phyloP scores from a whole-genome alignment of 2,888 invertebrate genomes.

The Norana najaformis region DNA sequence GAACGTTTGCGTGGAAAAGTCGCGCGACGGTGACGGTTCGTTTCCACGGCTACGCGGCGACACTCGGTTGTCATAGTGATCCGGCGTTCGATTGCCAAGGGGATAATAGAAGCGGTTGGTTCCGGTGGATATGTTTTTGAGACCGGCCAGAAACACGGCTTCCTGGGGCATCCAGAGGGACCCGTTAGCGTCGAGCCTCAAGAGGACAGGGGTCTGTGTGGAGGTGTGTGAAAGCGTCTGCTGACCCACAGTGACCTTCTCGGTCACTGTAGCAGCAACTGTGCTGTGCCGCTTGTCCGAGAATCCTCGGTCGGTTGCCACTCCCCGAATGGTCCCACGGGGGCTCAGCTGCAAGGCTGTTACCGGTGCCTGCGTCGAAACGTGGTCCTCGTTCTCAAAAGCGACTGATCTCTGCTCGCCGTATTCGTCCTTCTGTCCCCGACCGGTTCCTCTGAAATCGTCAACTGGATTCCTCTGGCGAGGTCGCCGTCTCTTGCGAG shows the following conservation, averaged over 20 bases:
- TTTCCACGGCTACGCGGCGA: neutral
- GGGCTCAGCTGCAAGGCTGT: neutral
- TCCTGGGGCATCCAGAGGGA: neutral
- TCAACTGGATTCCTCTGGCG: conserved; percentile 14
- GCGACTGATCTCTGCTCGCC: neutral
- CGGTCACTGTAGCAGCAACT: neutral
- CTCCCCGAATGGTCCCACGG: neutral
- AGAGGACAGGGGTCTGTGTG: conserved; percentile 15
- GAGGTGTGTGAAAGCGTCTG: neutral
- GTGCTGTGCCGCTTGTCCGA: neutral
- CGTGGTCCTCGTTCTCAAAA: neutral
- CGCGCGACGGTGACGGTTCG: neutral
- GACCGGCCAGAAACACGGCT: neutral
- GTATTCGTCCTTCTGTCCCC: neutral
- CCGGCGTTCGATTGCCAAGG: neutral
- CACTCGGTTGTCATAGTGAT: neutral
- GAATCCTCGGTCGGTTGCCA: neutral
- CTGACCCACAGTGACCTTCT: neutral
- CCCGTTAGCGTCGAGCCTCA: neutral
- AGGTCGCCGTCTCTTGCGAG: neutral
- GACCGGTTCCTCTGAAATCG: neutral
- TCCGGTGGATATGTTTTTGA: conserved; percentile 8
- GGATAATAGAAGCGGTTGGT: neutral
- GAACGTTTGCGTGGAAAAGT: neutral
- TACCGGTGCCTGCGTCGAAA: neutral